Base-by-base conservation (phyloP, 1,140 invertebrate genomes). In the Zaprionus ghesquierei region DNA sequence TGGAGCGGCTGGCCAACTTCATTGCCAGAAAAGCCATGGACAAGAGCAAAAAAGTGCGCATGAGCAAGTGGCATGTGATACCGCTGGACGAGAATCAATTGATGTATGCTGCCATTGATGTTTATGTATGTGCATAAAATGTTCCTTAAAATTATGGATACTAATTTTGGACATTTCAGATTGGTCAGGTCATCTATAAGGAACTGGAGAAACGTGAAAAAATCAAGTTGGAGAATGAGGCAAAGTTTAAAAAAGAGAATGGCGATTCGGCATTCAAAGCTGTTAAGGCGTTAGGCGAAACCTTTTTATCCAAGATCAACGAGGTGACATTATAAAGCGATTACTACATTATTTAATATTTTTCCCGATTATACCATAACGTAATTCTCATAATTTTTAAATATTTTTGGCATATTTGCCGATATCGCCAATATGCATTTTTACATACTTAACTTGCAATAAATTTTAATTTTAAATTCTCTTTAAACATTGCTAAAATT, bases 51-150 rank as follows among this genome's bases (percentile, higher is more conserved):
- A 89, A 92, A 59, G 93, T 95, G 3, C 92, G 95, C 77, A 94
- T 91, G 79, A 95, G 94, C 77, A 94, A 94, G 79, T 95, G 95
- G 94, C 92, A 94, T 77, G 85, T 94, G 15, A 85, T 94, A 29
- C 94, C 94, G 3, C 90, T 95, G 44, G 93, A 87, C 70, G 73
- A 93, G 65, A 92, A 92, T 10, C 94, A 95, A 78, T 91, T 93
- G 77, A 86, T 87, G 50, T 95, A 95, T 91, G 95, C 95, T 38
- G 94, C 94, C 22, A 94, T 94, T n/a, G 95, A 95, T 93, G 94
- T 94, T 74, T 95, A 94, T 92, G 94, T 95, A 87, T 89, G 93
- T 92, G n/a, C n/a, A 41, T 2, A 15, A 41, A 5, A 15, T 15
- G 5, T 2, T 15, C 2, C 0, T 29, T 8, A 3, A 2, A 8